Evolutionary conservation across 2,888 invertebrate species (phyloP).

Genomic region (Drosophila aldrichi): DNA sequence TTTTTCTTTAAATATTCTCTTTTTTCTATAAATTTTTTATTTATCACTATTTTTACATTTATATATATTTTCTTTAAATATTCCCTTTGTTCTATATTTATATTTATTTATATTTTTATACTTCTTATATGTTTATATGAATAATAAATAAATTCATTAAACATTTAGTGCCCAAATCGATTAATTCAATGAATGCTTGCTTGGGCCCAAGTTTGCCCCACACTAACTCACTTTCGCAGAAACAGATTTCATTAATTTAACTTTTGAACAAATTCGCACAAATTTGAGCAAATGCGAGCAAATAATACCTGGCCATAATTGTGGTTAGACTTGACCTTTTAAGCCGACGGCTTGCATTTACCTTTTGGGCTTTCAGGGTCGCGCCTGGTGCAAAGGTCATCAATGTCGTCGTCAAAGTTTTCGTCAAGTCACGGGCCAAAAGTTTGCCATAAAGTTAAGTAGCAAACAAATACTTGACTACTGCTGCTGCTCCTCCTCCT

Average conservation of each 20-base stretch:
- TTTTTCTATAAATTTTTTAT: neutral
- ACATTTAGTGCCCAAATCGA: neutral
- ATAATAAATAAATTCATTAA: neutral
- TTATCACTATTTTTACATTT: neutral
- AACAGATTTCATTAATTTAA: conserved; percentile 28
- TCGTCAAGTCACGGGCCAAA: conserved; percentile 46
- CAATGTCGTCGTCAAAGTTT: conserved; percentile 52
- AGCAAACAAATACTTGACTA: conserved; percentile 50
- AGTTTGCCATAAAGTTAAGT: conserved; percentile 74
- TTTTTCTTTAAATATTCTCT: neutral
- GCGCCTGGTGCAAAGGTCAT: conserved; percentile 58
- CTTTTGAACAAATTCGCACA: conserved; percentile 24
- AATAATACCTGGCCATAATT: conserved; percentile 31
- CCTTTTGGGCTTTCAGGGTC: conserved; percentile 39
- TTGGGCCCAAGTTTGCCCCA: no score
- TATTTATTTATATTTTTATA: neutral
- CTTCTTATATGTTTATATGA: neutral
- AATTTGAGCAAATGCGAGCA: conserved; percentile 31
- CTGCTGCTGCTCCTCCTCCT: conserved; percentile 1
- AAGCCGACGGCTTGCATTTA: conserved; percentile 31
- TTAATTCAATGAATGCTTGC: neutral
- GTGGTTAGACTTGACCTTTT: conserved; percentile 53
- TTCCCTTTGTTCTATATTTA: neutral
- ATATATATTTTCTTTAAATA: neutral
- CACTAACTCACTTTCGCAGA: neutral